Evolutionary conservation across 2,888 invertebrate genomes (phyloP).

Genomic region (Drosophila antonietae): DNA sequence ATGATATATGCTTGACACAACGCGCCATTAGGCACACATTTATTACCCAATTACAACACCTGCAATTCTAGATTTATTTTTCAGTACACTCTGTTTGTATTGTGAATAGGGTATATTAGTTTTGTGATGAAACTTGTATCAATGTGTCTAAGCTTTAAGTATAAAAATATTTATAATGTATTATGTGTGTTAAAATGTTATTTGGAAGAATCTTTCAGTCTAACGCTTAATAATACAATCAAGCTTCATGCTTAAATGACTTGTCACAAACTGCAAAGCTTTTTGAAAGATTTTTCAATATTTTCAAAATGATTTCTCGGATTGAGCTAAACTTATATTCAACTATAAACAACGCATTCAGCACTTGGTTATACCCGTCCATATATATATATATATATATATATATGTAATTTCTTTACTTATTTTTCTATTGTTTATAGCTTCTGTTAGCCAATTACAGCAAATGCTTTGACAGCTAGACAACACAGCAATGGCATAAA

Average conservation of each 20-base stretch:
- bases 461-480: conserved; percentile 49
- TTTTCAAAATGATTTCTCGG: no score
- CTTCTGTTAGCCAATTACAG: conserved; percentile 43
- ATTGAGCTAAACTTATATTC: no score
- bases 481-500: conserved; percentile 32
- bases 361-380: not conserved
- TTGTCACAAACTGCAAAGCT: no score
- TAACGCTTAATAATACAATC: no score
- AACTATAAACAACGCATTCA: not conserved
- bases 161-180: no score
- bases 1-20: conserved; percentile 54
- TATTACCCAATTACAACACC: conserved; percentile 60
- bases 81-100: conserved; percentile 7
- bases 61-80: conserved; percentile 27
- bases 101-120: not conserved
- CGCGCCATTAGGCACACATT: conserved; percentile 42
- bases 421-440: conserved; percentile 26
- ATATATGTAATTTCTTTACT: not conserved
- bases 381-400: not conserved
- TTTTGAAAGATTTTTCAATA: no score
- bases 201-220: no score
- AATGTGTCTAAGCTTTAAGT: no score
- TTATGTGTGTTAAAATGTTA: no score
- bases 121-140: not conserved
- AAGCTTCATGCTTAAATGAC: no score